These are phyloP conservation scores for Menidia menidia DNA, from an alignment of 2,797 vertebrate species.

Conservation along the genomic window DNA sequence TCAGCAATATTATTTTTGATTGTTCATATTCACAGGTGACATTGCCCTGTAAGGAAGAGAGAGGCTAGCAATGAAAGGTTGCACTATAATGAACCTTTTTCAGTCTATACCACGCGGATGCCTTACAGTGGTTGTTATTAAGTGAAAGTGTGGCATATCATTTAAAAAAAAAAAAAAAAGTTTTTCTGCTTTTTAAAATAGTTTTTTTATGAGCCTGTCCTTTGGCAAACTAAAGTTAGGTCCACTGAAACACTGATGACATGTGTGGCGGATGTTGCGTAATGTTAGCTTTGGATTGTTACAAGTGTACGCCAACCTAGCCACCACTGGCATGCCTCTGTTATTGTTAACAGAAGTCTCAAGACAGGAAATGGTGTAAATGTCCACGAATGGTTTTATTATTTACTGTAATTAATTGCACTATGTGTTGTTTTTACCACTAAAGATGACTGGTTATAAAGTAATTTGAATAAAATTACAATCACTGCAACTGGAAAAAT, in stretches of 20 bases:
- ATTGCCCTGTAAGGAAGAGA: not conserved
- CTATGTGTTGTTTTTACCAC: not conserved
- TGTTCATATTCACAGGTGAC: slow-evolving; percentile 5
- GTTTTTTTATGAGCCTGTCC: not conserved
- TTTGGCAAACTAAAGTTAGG: slow-evolving; percentile 28
- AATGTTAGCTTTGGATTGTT: not conserved
- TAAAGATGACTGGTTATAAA: slow-evolving; percentile 1
- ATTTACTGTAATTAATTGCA: slow-evolving; percentile 25
- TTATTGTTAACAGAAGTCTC: not conserved
- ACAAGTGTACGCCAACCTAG: not conserved
- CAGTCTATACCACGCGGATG: not conserved
- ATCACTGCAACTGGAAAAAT: not conserved
- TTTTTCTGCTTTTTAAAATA: not conserved
- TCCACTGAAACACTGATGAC: not conserved
- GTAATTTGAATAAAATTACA: slow-evolving; percentile 11
- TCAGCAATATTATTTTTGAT: slow-evolving; percentile 19
- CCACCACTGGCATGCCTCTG: not conserved
- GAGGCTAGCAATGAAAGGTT: not conserved
- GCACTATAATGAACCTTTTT: not conserved
- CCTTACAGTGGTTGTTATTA: too few species aligned
- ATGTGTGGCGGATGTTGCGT: not conserved
- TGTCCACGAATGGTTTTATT: not conserved
- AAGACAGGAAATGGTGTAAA: not conserved
- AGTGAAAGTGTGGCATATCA: not conserved
- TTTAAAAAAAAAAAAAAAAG: not conserved